Base-by-base conservation (phyloP, 2,113 vertebrate genomes). In the Zosterops hypoxanthus region DNA sequence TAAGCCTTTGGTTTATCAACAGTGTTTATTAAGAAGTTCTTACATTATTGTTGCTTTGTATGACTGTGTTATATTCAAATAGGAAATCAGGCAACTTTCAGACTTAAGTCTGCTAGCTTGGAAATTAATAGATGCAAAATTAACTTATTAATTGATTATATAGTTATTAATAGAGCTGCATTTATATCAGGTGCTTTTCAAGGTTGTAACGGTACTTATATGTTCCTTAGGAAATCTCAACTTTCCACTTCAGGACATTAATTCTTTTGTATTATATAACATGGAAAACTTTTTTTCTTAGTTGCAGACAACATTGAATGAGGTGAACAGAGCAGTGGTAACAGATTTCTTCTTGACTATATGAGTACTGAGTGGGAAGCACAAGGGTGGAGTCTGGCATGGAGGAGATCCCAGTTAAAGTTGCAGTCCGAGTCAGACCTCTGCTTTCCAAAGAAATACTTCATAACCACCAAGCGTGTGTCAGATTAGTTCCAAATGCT, bases 401-500 rank as follows among this genome's bases (percentile, higher is more conserved):
- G 98, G 98, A 97, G 82, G 99, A 99, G 90, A 98, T 98, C 81
- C 97, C 98, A 68, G 95, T 99, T 61, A 98, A 98, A 93, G 99
- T 99, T 53, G 99, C 99, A 82, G 97, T 99, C 83, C 98, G 99
- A 66, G 94, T 99, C 92, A 98, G 99, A 64, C 99, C 99, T 82
- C 97, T 99, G 56, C 98, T 99, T 22, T 98, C 98, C 47, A 98
- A 96, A 92, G 99, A 99, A 96, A 82, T 99, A 61, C 98, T 99
- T 94, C 98, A 98, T 94, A 97, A 97, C 66, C 98, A 99, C 84
- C 98, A 98, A 97, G 98, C 97, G 57, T 99, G 99, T 91, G 98
- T 99, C 61, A 98, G 98, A 65, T 92, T 97, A 90, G 97, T 98
- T 29, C 98, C 98, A 50, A 98, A 97, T 53, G 97, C 98, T 33